Evolutionary conservation across 1,140 invertebrate species (phyloP).

Genomic region (Temnothorax longispinosus): DNA sequence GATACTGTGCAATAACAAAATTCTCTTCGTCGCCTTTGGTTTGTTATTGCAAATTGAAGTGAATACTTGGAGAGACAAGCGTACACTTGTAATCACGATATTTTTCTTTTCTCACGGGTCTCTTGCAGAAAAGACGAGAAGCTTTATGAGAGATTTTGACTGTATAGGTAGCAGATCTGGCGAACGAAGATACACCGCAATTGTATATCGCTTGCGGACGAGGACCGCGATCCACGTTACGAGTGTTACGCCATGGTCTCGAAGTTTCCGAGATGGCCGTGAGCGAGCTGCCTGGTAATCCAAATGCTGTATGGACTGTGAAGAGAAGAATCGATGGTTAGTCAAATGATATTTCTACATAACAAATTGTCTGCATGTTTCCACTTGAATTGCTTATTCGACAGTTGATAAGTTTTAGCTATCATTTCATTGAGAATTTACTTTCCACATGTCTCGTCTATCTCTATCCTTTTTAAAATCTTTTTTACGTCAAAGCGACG

Average conservation of each 20-base stretch:
- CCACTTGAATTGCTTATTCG: constrained; percentile 14
- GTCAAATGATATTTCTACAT: constrained; percentile 77
- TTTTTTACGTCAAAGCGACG: neutral
- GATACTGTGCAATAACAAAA: constrained; percentile 77
- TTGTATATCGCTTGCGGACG: constrained; percentile 98
- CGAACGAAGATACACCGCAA: constrained; percentile 99
- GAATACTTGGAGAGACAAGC: constrained; percentile 79
- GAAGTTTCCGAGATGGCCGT: constrained; percentile 99
- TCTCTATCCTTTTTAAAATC: neutral
- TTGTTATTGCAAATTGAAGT: constrained; percentile 82
- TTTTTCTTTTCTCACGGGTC: neutral
- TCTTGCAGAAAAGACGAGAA: neutral
- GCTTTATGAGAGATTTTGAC: constrained; percentile 10
- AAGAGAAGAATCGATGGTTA: constrained; percentile 97
- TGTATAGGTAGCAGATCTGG: constrained; percentile 90
- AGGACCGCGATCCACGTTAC: constrained; percentile 96
- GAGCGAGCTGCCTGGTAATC: constrained; percentile 99
- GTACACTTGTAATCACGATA: neutral
- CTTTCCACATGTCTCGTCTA: neutral
- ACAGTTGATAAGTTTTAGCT: constrained; percentile 34
- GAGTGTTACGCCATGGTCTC: constrained; percentile 98
- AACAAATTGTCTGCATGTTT: constrained; percentile 63
- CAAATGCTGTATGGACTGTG: constrained; percentile 99
- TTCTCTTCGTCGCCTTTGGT: constrained; percentile 82
- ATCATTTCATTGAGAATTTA: constrained; percentile 11